Evolutionary conservation across 2,888 invertebrate genomes (phyloP).

Genomic region (Ferdinandea cuprea): DNA sequence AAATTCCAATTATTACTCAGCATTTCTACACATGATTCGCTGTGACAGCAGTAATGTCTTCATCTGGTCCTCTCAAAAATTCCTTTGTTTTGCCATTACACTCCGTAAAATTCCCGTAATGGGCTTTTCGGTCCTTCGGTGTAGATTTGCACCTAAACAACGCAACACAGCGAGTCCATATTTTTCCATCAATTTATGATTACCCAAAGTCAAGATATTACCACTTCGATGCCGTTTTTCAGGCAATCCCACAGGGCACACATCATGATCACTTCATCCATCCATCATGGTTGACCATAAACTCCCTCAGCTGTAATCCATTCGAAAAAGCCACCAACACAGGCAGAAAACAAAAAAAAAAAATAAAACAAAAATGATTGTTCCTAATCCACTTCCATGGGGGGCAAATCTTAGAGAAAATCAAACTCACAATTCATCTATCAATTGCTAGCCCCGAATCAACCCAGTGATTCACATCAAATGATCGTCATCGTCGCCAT

Average conservation of each 20-base stretch:
- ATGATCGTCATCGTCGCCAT: constrained; percentile 28
- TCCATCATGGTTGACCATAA: constrained; percentile 21
- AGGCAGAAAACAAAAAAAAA: neutral
- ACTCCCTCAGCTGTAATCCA: constrained; percentile 23
- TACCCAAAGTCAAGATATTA: constrained; percentile 18
- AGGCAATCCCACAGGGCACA: neutral
- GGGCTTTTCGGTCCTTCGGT: neutral
- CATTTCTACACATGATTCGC: neutral
- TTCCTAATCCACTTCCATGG: neutral
- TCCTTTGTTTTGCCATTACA: neutral
- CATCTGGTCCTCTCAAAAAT: neutral
- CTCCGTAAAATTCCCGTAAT: neutral
- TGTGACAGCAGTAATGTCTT: neutral
- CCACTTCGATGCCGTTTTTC: constrained; percentile 1
- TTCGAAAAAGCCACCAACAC: too few species aligned
- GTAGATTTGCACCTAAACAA: constrained; percentile 8
- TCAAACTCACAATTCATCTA: constrained; percentile 14
- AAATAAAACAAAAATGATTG: too few species aligned
- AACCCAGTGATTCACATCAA: neutral
- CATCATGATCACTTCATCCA: constrained; percentile 26
- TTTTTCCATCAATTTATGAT: constrained; percentile 41
- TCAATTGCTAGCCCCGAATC: neutral
- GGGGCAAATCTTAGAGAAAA: constrained; percentile 4
- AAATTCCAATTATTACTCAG: neutral
- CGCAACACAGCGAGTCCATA: neutral